Percentiles rank a stretch among this genome's conserved stretches.
Evolutionary conservation across 2,797 vertebrate genomes (phyloP).

Genomic region (Neopelma chrysocephalum): DNA sequence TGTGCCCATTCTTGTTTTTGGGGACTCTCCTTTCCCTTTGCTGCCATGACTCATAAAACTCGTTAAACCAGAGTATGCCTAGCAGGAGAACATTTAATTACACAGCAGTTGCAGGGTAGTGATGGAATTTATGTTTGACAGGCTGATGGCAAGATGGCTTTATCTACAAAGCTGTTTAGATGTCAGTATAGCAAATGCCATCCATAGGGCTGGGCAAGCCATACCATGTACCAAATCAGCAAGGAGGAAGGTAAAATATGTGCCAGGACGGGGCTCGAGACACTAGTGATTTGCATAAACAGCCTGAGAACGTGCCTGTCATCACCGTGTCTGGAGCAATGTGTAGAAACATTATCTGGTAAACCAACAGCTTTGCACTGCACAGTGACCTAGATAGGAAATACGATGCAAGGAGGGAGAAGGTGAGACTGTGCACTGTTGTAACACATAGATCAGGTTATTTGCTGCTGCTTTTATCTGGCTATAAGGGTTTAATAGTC

Average conservation of each 20-base stretch:
- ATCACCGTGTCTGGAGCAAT: background rate
- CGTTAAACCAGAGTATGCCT: conserved; percentile 17
- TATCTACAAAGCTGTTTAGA: conserved; percentile 25
- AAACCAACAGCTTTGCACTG: background rate
- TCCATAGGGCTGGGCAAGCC: background rate
- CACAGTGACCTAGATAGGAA: conserved; percentile 57
- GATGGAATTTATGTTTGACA: conserved; percentile 29
- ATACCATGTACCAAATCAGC: background rate
- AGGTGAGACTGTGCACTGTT: background rate
- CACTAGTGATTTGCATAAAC: background rate
- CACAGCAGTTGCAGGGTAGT: conserved; percentile 6
- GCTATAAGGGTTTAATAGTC: background rate
- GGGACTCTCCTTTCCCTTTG: conserved; percentile 32
- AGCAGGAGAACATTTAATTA: conserved; percentile 58
- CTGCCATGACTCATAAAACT: conserved; percentile 53
- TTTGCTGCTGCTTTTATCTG: conserved; percentile 27
- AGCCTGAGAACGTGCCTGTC: conserved; percentile 1
- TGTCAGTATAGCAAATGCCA: background rate
- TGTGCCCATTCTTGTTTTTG: conserved; percentile 31
- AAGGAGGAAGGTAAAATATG: background rate
- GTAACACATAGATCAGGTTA: background rate
- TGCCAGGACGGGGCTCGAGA: background rate
- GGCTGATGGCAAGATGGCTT: conserved; percentile 12
- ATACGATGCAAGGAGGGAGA: background rate
- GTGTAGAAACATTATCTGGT: conserved; percentile 30